These are phyloP conservation scores for Gila robusta DNA, from an alignment of 2,797 vertebrate species.

Conservation along the genomic window DNA sequence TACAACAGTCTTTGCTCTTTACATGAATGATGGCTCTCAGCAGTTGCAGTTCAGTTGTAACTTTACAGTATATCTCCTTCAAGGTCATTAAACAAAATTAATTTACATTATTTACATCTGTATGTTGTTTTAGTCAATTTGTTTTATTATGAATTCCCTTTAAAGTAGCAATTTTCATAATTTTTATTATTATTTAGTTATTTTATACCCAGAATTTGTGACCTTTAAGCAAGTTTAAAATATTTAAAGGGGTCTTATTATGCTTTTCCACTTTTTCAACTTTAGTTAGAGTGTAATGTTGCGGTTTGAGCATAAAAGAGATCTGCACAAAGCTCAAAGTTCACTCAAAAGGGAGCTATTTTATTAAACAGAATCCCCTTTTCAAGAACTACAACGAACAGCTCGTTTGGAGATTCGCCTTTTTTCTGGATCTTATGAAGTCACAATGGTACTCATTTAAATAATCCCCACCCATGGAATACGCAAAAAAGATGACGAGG, in stretches of 20 bases:
- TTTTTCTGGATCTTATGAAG: too few species aligned
- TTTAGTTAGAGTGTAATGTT: too few species aligned
- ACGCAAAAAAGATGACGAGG: too few species aligned
- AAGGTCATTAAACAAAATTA: not conserved
- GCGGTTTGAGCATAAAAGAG: too few species aligned
- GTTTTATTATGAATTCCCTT: not conserved
- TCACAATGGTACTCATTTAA: too few species aligned
- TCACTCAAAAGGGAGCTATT: too few species aligned
- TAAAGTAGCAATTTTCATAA: not conserved
- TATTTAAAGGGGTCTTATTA: not conserved
- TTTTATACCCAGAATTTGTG: not conserved
- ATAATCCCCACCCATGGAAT: too few species aligned
- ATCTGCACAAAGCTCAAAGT: too few species aligned
- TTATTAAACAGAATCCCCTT: too few species aligned
- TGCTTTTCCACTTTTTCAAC: too few species aligned
- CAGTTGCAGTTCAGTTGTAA: not conserved
- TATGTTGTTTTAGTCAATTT: not conserved
- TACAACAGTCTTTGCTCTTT: not conserved
- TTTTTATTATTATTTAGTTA: not conserved
- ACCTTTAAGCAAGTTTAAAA: not conserved
- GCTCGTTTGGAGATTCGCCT: too few species aligned
- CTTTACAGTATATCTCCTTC: not conserved
- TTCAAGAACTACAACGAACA: too few species aligned
- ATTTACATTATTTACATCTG: not conserved
- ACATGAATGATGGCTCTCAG: not conserved